These are phyloP conservation scores for Bos javanicus DNA, from an alignment of 2,113 vertebrate genomes.

Conservation along the genomic window DNA sequence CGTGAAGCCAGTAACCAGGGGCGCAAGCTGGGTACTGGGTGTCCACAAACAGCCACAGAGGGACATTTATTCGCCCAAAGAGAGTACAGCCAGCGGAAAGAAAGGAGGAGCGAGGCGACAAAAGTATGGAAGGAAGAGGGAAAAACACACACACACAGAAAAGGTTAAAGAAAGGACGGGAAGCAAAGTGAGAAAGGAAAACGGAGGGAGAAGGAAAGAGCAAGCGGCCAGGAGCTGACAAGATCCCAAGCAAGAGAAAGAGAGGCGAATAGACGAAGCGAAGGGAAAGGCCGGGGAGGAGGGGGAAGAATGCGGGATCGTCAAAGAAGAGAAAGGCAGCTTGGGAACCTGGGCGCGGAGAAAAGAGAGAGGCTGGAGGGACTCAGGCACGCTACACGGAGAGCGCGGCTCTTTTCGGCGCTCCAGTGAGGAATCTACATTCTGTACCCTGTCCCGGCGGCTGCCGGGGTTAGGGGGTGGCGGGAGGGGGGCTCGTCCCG, in stretches of 20 bases:
- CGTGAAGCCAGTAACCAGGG: neutral
- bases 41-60: neutral
- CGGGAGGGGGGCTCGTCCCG: neutral
- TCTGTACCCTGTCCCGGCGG: neutral
- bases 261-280: neutral
- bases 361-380: neutral
- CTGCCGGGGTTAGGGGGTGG: neutral
- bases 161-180: neutral
- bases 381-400: neutral
- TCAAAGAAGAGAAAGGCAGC: neutral
- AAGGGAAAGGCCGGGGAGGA: neutral
- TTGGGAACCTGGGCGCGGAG: neutral
- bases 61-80: neutral
- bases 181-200: neutral
- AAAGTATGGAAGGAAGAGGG: neutral
- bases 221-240: neutral
- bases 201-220: neutral
- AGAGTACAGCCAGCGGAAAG: neutral
- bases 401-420: neutral
- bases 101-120: neutral
- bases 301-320: neutral
- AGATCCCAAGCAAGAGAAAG: neutral
- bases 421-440: neutral
- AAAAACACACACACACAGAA: neutral
- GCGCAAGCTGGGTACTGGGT: neutral